Evolutionary conservation across 37 sponge, comb jelly and placozoan species (phyloP).

Genomic region (Amphimedon queenslandica): DNA sequence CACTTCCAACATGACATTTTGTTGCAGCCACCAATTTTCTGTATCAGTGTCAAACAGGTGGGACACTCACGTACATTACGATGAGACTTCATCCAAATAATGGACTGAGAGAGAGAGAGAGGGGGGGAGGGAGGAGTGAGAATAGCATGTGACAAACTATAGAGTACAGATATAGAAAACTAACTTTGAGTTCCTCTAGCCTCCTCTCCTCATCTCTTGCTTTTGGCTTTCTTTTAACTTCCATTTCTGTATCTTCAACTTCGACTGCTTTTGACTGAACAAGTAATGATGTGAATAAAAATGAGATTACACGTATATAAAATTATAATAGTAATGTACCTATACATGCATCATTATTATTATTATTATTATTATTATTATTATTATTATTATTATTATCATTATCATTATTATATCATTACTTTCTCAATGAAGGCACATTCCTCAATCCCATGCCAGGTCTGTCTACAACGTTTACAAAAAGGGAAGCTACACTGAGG

Average conservation of each 20-base stretch:
- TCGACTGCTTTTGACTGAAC: neutral
- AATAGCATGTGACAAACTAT: neutral
- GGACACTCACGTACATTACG: conserved; percentile 49
- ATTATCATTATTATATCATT: neutral
- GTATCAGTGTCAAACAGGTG: conserved; percentile 32
- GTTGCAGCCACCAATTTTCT: conserved; percentile 77
- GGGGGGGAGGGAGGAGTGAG: neutral
- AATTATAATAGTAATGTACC: too few relatives aligned
- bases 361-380: neutral
- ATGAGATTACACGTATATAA: neutral
- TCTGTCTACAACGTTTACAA: conserved; percentile 55
- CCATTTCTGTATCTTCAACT: neutral
- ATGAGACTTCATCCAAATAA: conserved; percentile 42
- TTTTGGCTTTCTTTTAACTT: conserved; percentile 2
- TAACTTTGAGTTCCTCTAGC: conserved; percentile 47
- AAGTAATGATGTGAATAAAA: too few relatives aligned
- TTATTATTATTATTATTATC: neutral
- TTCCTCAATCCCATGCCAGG: conserved; percentile 53
- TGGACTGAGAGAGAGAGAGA: conserved; percentile 12
- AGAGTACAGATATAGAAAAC: neutral
- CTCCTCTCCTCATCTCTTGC: neutral
- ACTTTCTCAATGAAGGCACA: conserved; percentile 48
- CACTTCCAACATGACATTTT: conserved; percentile 54
- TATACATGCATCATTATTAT: too few relatives aligned
- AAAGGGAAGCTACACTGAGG: conserved; percentile 51